phyloP scores from a whole-genome alignment of 2,888 invertebrate species.

The Polyploca ridens region DNA sequence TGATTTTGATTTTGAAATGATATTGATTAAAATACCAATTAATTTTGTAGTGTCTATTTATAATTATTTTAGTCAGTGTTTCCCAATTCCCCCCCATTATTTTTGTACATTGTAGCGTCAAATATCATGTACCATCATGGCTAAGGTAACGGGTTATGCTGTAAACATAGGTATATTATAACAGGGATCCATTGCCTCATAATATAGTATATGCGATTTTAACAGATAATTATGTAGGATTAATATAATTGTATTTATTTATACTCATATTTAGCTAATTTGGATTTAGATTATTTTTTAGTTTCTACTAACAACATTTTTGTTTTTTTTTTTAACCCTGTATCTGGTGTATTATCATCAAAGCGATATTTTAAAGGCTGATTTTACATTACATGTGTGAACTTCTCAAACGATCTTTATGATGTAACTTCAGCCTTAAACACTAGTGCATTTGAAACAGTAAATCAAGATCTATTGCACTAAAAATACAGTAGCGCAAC shows the following conservation, averaged over 20 bases:
- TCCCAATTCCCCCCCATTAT: not conserved
- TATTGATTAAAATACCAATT: not conserved
- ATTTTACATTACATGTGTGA: not conserved
- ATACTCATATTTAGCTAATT: not conserved
- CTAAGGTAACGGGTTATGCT: slow-evolving; percentile 15
- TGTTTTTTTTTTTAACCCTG: too few species aligned
- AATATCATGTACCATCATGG: slow-evolving; percentile 40
- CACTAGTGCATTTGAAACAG: not conserved
- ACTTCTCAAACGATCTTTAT: not conserved
- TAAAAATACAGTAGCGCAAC: not conserved
- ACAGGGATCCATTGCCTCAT: slow-evolving; percentile 7
- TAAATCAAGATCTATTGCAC: not conserved
- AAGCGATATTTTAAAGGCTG: not conserved
- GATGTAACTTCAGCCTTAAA: not conserved
- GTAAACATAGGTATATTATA: not conserved
- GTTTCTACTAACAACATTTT: not conserved
- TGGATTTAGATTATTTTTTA: not conserved
- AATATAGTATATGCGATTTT: slow-evolving; percentile 1
- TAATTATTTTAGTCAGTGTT: slow-evolving; percentile 2
- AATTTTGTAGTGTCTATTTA: slow-evolving; percentile 1
- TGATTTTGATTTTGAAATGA: too few species aligned
- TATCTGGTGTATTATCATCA: too few species aligned
- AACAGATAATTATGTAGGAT: not conserved
- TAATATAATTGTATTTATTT: not conserved
- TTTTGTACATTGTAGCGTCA: slow-evolving; percentile 8